Evolutionary conservation across 2,888 invertebrate genomes (phyloP).

Genomic region (Torymus aiolomorphi): DNA sequence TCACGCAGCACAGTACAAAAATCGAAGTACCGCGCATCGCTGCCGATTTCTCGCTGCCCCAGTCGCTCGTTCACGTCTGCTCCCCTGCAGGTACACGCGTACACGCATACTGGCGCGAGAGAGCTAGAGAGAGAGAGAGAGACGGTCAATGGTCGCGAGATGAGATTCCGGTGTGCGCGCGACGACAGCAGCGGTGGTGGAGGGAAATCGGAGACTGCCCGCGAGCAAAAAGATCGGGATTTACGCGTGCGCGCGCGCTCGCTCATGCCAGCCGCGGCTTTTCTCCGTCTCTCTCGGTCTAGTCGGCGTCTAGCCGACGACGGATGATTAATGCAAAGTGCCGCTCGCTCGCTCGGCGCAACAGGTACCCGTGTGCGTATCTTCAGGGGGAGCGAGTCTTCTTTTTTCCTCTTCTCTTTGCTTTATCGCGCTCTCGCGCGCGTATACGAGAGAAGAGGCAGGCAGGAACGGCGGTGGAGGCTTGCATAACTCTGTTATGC

Average conservation of each 20-base stretch:
- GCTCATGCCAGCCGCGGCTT: slow-evolving; percentile 6
- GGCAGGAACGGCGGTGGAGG: too few relatives aligned
- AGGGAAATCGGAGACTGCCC: slow-evolving; percentile 48
- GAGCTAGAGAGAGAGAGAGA: slow-evolving; percentile 28
- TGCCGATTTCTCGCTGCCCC: slow-evolving; percentile 34
- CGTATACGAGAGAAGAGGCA: too few relatives aligned
- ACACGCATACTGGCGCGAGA: background rate
- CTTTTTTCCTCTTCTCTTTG: too few relatives aligned
- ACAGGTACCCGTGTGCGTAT: slow-evolving; percentile 41
- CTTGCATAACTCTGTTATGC: slow-evolving; percentile 42
- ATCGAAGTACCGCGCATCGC: background rate
- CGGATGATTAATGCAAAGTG: slow-evolving; percentile 69
- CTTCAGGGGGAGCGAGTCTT: too few relatives aligned
- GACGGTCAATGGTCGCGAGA: slow-evolving; percentile 51
- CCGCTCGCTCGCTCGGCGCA: slow-evolving; percentile 41
- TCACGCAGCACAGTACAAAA: background rate
- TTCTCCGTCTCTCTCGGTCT: slow-evolving; percentile 62
- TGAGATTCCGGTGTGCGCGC: slow-evolving; percentile 41
- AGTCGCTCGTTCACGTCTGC: background rate
- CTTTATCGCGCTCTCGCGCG: too few relatives aligned
- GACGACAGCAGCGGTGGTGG: slow-evolving; percentile 18
- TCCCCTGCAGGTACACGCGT: too few relatives aligned
- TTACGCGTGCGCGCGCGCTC: slow-evolving; percentile 42
- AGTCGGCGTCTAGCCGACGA: slow-evolving; percentile 69
- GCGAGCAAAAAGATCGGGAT: slow-evolving; percentile 51